Evolutionary conservation across 2,888 invertebrate genomes (phyloP), one percentile per base, ranked within the genome.

Genomic region (Chrysolina americana): DNA sequence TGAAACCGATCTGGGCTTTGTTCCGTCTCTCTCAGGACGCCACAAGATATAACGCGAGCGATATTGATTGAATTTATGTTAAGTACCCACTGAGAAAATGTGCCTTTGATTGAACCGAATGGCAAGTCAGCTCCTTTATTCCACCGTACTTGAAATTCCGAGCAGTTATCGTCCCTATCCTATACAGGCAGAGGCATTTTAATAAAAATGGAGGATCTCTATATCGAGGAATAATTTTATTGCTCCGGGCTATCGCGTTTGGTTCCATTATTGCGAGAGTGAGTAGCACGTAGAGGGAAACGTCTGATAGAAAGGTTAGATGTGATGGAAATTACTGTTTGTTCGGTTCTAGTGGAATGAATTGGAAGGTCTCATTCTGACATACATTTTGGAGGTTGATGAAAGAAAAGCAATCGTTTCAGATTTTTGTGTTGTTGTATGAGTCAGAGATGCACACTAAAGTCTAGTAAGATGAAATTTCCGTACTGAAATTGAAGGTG

Each of bases 11-110:
- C 65, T 36, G 47, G 65, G 63, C 17, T 63, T 15, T 41, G 47
- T 48, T 47, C 47, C 10, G 2, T 41, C 63, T 41, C 17, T 19
- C 44, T n/a, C 28, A 65, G 15, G 36, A 23, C 48, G 44, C 70
- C 56, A 47, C 48, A 56, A 53, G 68, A 68, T 62, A 71, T 70
- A 65, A 56, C 64, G 72, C 62, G 69, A 74, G 68, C 73, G 44
- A 69, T 84, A 84, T 84, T 82, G 84, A 85, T 85, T 83, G 81
- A 82, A 83, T 83, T 84, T 83, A 84, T 84, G 83, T 82, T 82
- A 81, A 83, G 81, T 81, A 82, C 72, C 78, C 74, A 77, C 76
- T 70, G 68, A 76, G 48, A 48, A 79, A 82, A 81, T 80, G 82
- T 82, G 82, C 83, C 83, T 83, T 76, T 81, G 81, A 83, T 81